Evolutionary conservation across 2,113 vertebrate species (phyloP).

Genomic region (Mugil cephalus): DNA sequence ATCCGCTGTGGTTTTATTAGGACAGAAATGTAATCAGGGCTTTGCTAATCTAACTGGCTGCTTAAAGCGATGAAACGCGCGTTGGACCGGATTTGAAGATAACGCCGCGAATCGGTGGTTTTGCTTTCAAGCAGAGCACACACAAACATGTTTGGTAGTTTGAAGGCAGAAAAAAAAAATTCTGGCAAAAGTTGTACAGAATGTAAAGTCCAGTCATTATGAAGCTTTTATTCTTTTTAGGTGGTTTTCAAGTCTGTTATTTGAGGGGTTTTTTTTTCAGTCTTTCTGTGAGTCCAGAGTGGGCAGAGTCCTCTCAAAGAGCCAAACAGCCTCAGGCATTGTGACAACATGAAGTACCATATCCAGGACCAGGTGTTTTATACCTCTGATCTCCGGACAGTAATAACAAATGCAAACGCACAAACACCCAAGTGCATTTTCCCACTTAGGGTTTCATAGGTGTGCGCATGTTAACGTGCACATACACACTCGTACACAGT

Average conservation of each 20-base stretch:
- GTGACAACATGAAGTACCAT: constrained; percentile 35
- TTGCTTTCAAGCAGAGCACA: not conserved
- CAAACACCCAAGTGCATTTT: not conserved
- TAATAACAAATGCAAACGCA: not conserved
- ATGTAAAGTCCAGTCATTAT: no score
- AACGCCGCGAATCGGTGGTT: not conserved
- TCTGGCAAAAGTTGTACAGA: no score
- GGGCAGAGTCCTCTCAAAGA: not conserved
- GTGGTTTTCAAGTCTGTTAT: not conserved
- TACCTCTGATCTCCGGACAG: constrained; percentile 5
- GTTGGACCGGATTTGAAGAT: constrained; percentile 1
- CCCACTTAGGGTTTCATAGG: not conserved
- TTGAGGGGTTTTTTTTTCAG: no score
- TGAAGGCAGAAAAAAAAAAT: no score
- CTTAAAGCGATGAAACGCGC: constrained; percentile 34
- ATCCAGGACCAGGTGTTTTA: constrained; percentile 64
- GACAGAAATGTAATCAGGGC: constrained; percentile 46
- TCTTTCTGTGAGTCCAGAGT: not conserved
- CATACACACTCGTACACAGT: not conserved
- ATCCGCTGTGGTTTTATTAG: constrained; percentile 53
- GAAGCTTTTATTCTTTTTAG: no score
- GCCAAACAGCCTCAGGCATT: not conserved
- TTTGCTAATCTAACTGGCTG: constrained; percentile 41
- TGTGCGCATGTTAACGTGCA: not conserved
- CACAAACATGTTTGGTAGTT: not conserved